Base-by-base conservation (phyloP, 2,113 vertebrate genomes). In the Antechinus stuartii region DNA sequence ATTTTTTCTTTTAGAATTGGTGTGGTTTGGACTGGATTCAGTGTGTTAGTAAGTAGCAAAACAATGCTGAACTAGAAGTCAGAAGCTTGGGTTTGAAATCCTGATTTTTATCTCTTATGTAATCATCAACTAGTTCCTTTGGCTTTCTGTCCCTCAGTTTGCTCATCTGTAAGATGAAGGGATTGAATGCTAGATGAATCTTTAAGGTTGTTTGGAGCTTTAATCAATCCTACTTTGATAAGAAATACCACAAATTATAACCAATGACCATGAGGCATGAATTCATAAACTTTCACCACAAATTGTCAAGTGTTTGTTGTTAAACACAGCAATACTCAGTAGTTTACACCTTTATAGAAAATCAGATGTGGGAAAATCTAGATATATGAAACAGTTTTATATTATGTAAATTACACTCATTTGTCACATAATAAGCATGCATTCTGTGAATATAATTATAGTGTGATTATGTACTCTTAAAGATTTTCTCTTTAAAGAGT, bases 201-300 rank as follows among this genome's bases (percentile, higher is more conserved):
- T 57, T 9, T 68, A 14, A 68, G 27, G 27, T 68, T 68, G 30
- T 10, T 35, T 68, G 30, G 11, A 68, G 27, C 57, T 68, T 68
- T 10, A 30, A 35, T 35, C 57, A 30, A 35, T 35, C 57, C 12
- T 35, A 35, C 35, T 30, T 35, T 68, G 11, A 68, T 68, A 10
- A 68, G 11, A 68, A 35, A 68, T 35, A 30, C 57, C 30, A 68
- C 57, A 35, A 68, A 76, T n/a, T 76, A 76, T 76, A 76, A n/a
- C 30, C 35, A 76, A n/a, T 84, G 68, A 42, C n/a, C 42, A 7
- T 42, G 35, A 91, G 46, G 24, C 54, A 42, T 22, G 90, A 57
- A 46, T 94, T 94, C 47, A 8, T 35, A 50, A 22, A 27, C 27
- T 57, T 61, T 76, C 61, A 93, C 97, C 97, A 98, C 96, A 94